Percentiles rank a stretch among this genome's conserved stretches.
phyloP scores from a whole-genome alignment of 2,797 vertebrate genomes.

The Sebastes baramenuke region DNA sequence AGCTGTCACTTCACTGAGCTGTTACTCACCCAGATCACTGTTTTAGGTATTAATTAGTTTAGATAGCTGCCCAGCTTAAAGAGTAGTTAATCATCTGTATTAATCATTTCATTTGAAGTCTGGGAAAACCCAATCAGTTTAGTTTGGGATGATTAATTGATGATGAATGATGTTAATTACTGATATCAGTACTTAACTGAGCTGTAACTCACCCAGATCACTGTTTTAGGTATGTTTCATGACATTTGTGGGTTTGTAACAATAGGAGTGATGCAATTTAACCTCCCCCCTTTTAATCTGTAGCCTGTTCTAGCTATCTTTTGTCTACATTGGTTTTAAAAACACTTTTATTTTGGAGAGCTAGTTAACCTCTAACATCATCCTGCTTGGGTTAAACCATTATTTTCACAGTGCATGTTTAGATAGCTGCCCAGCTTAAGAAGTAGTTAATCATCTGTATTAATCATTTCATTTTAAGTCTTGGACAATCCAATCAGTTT shows the following conservation, averaged over 20 bases:
- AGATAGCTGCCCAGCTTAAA: no score
- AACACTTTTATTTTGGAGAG: background rate
- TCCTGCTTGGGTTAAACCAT: background rate
- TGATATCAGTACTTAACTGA: background rate
- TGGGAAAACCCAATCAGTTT: rapidly evolving
- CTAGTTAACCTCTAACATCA: background rate
- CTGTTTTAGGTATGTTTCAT: background rate
- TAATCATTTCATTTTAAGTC: background rate
- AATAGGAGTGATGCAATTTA: rapidly evolving
- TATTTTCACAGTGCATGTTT: background rate
- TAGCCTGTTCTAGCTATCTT: no score
- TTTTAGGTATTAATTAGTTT: background rate
- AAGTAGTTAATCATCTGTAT: rapidly evolving
- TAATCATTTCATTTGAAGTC: no score
- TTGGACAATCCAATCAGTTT: rapidly evolving
- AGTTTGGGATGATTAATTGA: no score
- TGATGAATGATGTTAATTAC: no score
- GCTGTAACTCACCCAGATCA: constrained; percentile 1
- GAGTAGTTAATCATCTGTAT: no score
- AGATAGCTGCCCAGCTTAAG: background rate
- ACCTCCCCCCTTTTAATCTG: background rate
- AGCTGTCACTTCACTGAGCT: constrained; percentile 41
- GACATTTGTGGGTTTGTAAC: no score
- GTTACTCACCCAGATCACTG: background rate
- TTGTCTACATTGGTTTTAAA: background rate